phyloP scores from a whole-genome alignment of 2,797 vertebrate genomes.

The Parauchenoglanis ngamensis region DNA sequence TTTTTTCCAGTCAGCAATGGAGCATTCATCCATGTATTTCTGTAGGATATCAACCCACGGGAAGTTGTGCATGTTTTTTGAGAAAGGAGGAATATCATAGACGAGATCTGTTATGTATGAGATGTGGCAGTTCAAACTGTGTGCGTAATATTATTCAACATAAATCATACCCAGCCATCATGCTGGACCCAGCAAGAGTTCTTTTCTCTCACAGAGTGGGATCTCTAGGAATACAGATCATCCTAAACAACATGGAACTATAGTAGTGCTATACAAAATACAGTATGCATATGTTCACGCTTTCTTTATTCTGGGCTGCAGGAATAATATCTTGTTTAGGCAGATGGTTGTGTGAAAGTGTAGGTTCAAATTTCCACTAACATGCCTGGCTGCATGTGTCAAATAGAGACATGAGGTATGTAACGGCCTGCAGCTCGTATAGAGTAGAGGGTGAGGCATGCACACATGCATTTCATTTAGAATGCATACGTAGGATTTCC shows the following conservation, averaged over 20 bases:
- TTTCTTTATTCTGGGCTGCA: slow-evolving; percentile 5
- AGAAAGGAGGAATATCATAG: slow-evolving; percentile 16
- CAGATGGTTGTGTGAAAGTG: slow-evolving; percentile 23
- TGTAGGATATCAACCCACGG: no score
- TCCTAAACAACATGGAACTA: slow-evolving; percentile 30
- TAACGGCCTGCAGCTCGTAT: slow-evolving; percentile 4
- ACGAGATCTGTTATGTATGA: slow-evolving; percentile 36
- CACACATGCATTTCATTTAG: slow-evolving; percentile 39
- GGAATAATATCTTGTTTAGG: slow-evolving; percentile 13
- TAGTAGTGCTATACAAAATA: not conserved
- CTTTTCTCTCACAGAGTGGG: slow-evolving; percentile 15
- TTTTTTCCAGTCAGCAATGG: slow-evolving; percentile 25
- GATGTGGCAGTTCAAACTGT: slow-evolving; percentile 32
- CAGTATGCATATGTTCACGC: slow-evolving; percentile 1
- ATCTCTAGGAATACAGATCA: slow-evolving; percentile 38
- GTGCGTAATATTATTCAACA: slow-evolving; percentile 35
- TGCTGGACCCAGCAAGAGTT: slow-evolving; percentile 28
- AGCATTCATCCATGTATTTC: not conserved
- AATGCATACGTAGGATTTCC: slow-evolving; percentile 19
- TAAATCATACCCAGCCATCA: slow-evolving; percentile 49
- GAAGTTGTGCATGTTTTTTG: not conserved
- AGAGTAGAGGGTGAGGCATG: slow-evolving; percentile 17
- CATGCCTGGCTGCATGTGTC: slow-evolving; percentile 37
- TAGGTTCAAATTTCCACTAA: slow-evolving; percentile 26
- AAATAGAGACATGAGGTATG: slow-evolving; percentile 40